Base-by-base conservation (phyloP, 1,140 invertebrate species). In the Drosophila tristis region DNA sequence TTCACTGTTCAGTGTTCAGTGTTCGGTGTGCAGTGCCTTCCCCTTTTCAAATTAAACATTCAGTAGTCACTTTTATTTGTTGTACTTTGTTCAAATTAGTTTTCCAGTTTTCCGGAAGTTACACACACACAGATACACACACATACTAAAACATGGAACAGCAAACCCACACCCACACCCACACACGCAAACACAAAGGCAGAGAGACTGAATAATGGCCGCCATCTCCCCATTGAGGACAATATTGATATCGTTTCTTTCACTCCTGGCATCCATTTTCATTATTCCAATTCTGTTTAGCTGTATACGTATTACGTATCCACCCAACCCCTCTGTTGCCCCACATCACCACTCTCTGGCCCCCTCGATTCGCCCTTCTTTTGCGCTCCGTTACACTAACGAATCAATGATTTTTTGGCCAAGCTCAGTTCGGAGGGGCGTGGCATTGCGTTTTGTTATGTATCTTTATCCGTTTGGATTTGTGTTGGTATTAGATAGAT, bases 61-160 rank as follows among this genome's bases (percentile, higher is more conserved):
- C 84, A 89, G 84, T 89, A 87, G 84, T 87, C 84, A 87, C 84
- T 87, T 87, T 84, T 89, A 87, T 87, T 87, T 87, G 84, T 87
- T 87, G 84, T 87, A 87, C 84, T 87, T 87, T 89, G 84, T 84
- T 87, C 84, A 87, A 87, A 87, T 87, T 87, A 87, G 84, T 87
- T 87, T 87, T 87, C 53, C 84, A 84, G 84, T 87, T 87, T 89
- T 76, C 68, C 85, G 79, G 79, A 87, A 89, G 79, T 80, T 89
- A 74, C 80, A 62, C 58, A 56, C 74, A 77, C 63, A 77, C 76
- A 72, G 55, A 56, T 70, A 77, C 63, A 77, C 31, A 60, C 49
- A 45, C 76, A 72, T 43, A 74, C 61, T 20, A 66, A 59, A 45
- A 59, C 16, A 15, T 35, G 31, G 31, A 9, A 11, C 8, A 35